Evolutionary conservation across 2,888 invertebrate genomes (phyloP), one percentile per base, ranked within the genome.

Genomic region (Parnassius smintheus): DNA sequence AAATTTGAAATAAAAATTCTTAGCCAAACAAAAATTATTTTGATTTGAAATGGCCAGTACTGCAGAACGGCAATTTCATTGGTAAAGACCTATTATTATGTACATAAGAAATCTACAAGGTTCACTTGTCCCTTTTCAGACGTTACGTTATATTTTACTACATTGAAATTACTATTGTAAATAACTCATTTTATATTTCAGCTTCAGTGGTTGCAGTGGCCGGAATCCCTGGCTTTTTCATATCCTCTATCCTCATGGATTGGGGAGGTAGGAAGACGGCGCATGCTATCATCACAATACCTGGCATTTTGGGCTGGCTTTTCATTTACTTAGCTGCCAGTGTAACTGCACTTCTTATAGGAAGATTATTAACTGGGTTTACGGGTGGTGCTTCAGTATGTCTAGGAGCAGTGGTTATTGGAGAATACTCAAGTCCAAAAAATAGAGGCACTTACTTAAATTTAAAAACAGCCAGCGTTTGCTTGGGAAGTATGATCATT

Each of bases 371-470:
- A 1, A 69, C 75, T 2, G 86, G 85, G 0, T 46, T 84, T 3
- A 72, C 81, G 0, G 71, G 75, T 1, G 81, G 78, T 44, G 76
- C 74, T 0, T 76, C 79, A 0, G 72, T 78, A 0, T 69, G 75
- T 0, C 63, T 85, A 11, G 83, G 83, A 61, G 81, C 83, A 1
- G 74, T 87, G 0, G 74, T 81, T 1, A 80, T 88, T 0, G 85
- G 85, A 55, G 87, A 88, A 67, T 86, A 82, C 58, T 74, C 78
- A 0, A 74, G 76, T 13, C 86, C 87, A 0, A 72, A 73, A 25
- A 72, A 82, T 55, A 74, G 88, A 66, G 85, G 85, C 35, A 77
- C 81, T 45, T 86, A 83, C 35, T 66, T 88, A 0, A 82, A 82
- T 59, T 62, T 86, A 0, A 87, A 86, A 64, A 83, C 82, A 0